phyloP scores from a whole-genome alignment of 2,797 vertebrate genomes.

The Lepidocolaptes lacrymiger region DNA sequence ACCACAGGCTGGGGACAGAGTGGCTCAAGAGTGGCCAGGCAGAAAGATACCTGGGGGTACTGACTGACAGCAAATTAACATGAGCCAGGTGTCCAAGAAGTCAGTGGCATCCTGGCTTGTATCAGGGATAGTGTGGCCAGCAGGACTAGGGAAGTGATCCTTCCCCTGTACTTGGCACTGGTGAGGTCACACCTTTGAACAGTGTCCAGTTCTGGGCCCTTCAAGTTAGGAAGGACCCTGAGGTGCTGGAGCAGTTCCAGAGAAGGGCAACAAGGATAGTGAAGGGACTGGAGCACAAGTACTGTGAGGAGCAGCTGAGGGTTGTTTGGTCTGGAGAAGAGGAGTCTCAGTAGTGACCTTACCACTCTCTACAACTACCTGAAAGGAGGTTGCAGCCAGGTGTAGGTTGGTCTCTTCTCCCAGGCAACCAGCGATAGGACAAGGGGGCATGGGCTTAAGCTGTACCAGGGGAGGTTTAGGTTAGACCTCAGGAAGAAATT shows the following conservation, averaged over 20 bases:
- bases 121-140: not conserved
- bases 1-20: not conserved
- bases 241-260: not conserved
- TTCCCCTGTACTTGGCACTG: not conserved
- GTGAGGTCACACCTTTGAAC: not conserved
- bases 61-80: not conserved
- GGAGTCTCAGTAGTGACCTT: not conserved
- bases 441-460: not conserved
- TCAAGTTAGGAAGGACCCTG: not conserved
- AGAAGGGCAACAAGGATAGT: not conserved
- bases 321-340: not conserved
- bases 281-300: not conserved
- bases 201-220: not conserved
- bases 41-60: not conserved
- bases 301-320: not conserved
- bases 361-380: not conserved
- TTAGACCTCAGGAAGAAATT: not conserved
- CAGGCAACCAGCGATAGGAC: not conserved
- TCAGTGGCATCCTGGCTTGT: not conserved
- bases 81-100: not conserved
- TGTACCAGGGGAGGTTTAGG: not conserved
- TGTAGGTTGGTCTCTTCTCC: not conserved
- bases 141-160: not conserved
- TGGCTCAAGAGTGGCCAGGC: not conserved
- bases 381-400: not conserved